These are phyloP conservation scores for Chouioia cunea DNA, from an alignment of 2,888 invertebrate genomes.

Conservation along the genomic window DNA sequence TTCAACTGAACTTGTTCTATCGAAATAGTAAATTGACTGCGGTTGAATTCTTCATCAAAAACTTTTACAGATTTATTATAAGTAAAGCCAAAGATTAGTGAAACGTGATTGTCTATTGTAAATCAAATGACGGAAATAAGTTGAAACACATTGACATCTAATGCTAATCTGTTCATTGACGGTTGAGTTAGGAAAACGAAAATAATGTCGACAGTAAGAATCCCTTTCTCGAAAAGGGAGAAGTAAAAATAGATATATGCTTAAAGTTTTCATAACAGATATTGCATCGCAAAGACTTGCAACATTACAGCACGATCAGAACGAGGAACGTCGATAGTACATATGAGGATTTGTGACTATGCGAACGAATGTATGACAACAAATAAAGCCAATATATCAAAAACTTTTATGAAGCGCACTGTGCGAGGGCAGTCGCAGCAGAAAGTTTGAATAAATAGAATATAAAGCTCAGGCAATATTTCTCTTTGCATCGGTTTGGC, in stretches of 20 bases:
- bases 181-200: too few species aligned
- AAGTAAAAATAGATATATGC: conserved; percentile 60
- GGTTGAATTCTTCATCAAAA: too few species aligned
- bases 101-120: too few species aligned
- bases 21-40: too few species aligned
- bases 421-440: conserved; percentile 10
- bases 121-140: too few species aligned
- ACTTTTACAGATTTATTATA: too few species aligned
- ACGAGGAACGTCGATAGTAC: background rate
- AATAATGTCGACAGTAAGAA: conserved; percentile 59
- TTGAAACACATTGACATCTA: too few species aligned
- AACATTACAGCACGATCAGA: background rate
- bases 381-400: conserved; percentile 54
- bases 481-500: background rate
- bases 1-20: too few species aligned
- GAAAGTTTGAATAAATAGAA: conserved; percentile 37
- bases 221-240: conserved; percentile 27
- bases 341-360: background rate
- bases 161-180: too few species aligned
- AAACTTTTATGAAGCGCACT: conserved; percentile 52
- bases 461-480: conserved; percentile 34
- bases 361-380: too few species aligned
- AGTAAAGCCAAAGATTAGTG: too few species aligned
- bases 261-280: conserved; percentile 52
- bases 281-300: conserved; percentile 15